Conservation (phyloP, 2,113 vertebrate species). For the Clarias magur region DNA sequence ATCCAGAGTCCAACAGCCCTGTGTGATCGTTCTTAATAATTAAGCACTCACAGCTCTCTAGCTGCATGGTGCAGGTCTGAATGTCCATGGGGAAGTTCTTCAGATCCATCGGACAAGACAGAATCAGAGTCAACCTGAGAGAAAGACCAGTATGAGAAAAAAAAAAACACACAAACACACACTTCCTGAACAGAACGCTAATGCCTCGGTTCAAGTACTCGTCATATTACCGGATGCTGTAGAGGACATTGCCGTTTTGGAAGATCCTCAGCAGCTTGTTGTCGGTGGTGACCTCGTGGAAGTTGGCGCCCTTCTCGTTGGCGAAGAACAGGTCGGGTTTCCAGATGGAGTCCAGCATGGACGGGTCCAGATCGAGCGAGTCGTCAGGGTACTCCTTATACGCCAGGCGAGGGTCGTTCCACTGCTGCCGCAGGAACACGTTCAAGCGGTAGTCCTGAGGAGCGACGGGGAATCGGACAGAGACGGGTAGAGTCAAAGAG, state of each 20-base stretch:
- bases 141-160: neutral
- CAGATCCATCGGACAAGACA: slow-evolving; percentile 95
- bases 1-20: neutral
- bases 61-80: slow-evolving; percentile 92
- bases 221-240: slow-evolving; percentile 86
- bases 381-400: slow-evolving; percentile 91
- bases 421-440: slow-evolving; percentile 90
- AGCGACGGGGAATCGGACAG: neutral
- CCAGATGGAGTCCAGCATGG: slow-evolving; percentile 96
- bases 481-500: neutral
- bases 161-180: neutral
- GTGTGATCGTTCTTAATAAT: neutral
- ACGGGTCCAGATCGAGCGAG: slow-evolving; percentile 90
- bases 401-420: slow-evolving; percentile 90
- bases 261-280: slow-evolving; percentile 95
- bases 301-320: slow-evolving; percentile 93
- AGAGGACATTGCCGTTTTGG: slow-evolving; percentile 92
- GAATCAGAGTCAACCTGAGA: slow-evolving; percentile 85
- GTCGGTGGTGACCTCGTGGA: slow-evolving; percentile 91
- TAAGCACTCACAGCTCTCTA: slow-evolving; percentile 89
- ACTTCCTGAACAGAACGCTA: too few species aligned
- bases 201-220: neutral
- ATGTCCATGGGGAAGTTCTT: slow-evolving; percentile 98
- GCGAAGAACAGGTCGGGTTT: slow-evolving; percentile 95
- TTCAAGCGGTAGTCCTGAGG: slow-evolving; percentile 88